Conservation (phyloP, 2,888 invertebrate species). For the Lasioglossum leucozonium region DNA sequence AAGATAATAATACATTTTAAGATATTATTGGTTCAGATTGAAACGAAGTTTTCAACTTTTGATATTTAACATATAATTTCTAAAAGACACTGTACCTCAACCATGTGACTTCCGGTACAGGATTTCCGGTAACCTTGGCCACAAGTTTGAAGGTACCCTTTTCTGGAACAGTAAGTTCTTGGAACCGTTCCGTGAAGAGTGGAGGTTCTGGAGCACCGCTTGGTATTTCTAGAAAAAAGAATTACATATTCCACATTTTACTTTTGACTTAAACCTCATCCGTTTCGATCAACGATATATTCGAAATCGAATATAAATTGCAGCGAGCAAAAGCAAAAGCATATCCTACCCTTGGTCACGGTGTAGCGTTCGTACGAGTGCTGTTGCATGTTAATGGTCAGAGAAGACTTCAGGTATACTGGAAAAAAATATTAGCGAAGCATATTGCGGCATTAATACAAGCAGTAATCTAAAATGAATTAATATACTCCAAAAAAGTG, state of each 20-base stretch:
- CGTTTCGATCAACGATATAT: background rate
- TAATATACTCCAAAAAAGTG: background rate
- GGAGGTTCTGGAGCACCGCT: constrained; percentile 93
- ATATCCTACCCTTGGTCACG: constrained; percentile 63
- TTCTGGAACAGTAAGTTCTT: constrained; percentile 93
- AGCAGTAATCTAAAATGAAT: constrained; percentile 16
- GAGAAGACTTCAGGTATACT: constrained; percentile 59
- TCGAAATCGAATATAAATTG: constrained; percentile 18
- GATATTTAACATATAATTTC: too few relatives aligned
- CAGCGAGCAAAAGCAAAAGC: constrained; percentile 53
- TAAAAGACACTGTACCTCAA: constrained; percentile 85
- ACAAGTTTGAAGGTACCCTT: constrained; percentile 90
- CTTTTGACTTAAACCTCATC: background rate
- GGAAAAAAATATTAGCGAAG: constrained; percentile 67
- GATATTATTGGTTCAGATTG: background rate
- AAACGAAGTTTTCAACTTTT: background rate
- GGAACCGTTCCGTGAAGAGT: constrained; percentile 94
- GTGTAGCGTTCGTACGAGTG: constrained; percentile 49
- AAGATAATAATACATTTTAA: background rate
- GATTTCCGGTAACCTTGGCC: constrained; percentile 95
- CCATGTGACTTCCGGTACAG: constrained; percentile 96
- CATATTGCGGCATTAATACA: constrained; percentile 54
- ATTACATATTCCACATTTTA: background rate
- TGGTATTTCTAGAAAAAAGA: constrained; percentile 87
- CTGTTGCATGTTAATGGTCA: constrained; percentile 63